Evolutionary conservation across 2,113 vertebrate species (phyloP).

Genomic region (Hymenochirus boettgeri): DNA sequence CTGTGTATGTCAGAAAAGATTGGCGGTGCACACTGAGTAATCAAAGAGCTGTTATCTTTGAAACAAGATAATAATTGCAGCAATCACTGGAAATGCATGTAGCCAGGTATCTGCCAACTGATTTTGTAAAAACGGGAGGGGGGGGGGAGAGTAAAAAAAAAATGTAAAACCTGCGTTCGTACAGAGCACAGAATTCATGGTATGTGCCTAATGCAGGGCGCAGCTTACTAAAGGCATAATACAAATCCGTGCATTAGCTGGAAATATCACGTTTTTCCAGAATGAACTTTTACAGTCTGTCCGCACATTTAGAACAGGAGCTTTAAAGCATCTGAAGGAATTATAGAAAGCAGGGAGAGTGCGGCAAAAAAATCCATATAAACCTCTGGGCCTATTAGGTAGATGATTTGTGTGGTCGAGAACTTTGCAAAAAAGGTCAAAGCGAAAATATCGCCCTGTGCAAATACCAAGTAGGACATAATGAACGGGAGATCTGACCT

Average conservation of each 20-base stretch:
- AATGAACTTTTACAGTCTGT: neutral
- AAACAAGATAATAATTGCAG: slow-evolving; percentile 1
- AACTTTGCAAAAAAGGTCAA: too few species aligned
- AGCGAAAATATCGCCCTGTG: too few species aligned
- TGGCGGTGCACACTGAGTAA: neutral
- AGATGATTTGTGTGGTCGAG: too few species aligned
- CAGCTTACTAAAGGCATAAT: neutral
- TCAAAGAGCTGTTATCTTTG: neutral
- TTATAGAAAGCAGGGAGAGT: too few species aligned
- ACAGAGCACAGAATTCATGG: neutral
- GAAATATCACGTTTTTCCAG: neutral
- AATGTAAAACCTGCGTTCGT: neutral
- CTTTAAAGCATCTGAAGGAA: too few species aligned
- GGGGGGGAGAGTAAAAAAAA: neutral
- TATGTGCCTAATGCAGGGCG: neutral
- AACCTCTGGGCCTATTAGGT: too few species aligned
- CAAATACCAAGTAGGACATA: too few species aligned
- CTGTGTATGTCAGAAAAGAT: neutral
- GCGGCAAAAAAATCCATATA: too few species aligned
- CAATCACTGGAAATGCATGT: neutral
- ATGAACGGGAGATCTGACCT: too few species aligned
- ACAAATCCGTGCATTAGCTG: neutral
- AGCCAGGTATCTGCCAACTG: neutral
- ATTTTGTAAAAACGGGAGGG: neutral
- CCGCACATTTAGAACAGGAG: too few species aligned